These are phyloP conservation scores for Austrolebias charrua DNA, from an alignment of 2,797 vertebrate species.

Conservation along the genomic window DNA sequence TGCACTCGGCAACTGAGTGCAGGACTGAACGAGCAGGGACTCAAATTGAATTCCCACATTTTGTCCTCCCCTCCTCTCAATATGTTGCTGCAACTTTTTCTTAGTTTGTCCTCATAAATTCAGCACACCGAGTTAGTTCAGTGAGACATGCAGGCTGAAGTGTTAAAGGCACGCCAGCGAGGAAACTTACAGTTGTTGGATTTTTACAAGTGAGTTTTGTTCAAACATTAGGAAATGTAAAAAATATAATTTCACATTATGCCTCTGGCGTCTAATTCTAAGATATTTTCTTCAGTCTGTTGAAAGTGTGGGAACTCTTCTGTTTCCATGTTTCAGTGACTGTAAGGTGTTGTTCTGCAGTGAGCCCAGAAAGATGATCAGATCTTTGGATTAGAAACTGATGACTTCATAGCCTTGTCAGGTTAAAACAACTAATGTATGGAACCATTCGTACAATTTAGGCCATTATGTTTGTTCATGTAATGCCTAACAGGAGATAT, in stretches of 20 bases:
- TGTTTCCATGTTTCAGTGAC: constrained; percentile 20
- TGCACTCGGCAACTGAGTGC: constrained; percentile 67
- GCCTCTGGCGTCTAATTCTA: constrained; percentile 2
- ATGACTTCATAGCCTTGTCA: constrained; percentile 42
- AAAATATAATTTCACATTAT: not conserved
- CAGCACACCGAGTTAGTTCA: not conserved
- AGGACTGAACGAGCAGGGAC: constrained; percentile 41
- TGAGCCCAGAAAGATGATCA: constrained; percentile 42
- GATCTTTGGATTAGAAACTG: constrained; percentile 44
- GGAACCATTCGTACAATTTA: constrained; percentile 18
- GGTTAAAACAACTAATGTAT: constrained; percentile 23
- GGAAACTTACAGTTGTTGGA: constrained; percentile 5
- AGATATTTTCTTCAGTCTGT: constrained; percentile 18
- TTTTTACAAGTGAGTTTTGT: not conserved
- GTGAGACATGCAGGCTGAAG: not conserved
- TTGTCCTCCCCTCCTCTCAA: constrained; percentile 11
- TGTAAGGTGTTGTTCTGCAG: constrained; percentile 40
- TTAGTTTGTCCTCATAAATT: constrained; percentile 20
- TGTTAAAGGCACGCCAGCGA: not conserved
- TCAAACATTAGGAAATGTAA: not conserved
- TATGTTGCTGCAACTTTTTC: constrained; percentile 20
- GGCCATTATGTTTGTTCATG: constrained; percentile 16
- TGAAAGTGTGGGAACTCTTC: constrained; percentile 4
- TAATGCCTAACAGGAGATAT: constrained; percentile 10
- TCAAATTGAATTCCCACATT: constrained; percentile 19